phyloP scores from a whole-genome alignment of 2,113 vertebrate species.

The Lucifuga dentata region DNA sequence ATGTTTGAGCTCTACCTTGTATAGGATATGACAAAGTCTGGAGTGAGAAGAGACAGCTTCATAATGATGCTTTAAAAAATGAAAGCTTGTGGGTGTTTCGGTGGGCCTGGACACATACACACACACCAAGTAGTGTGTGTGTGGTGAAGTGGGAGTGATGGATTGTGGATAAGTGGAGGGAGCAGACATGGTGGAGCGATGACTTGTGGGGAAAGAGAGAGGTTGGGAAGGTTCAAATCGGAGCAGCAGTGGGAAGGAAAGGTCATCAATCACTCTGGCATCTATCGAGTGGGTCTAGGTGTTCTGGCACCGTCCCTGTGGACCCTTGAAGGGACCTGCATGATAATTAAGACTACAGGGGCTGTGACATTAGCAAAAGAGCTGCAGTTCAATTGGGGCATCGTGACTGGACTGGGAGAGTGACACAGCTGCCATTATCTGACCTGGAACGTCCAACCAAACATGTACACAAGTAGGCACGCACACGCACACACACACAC shows the following conservation, averaged over 20 bases:
- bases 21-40: no score
- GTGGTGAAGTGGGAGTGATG: slow-evolving; percentile 62
- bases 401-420: slow-evolving; percentile 4
- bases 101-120: slow-evolving; percentile 30
- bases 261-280: slow-evolving; percentile 75
- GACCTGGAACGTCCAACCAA: no score
- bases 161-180: slow-evolving; percentile 57
- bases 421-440: not conserved
- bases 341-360: slow-evolving; percentile 69
- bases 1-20: no score
- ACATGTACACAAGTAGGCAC: not conserved
- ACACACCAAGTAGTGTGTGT: slow-evolving; percentile 28
- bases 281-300: slow-evolving; percentile 73
- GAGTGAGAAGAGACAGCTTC: slow-evolving; percentile 27
- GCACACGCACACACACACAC: slow-evolving; percentile 31
- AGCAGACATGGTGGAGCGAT: slow-evolving; percentile 57
- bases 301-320: slow-evolving; percentile 60
- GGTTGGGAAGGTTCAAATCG: slow-evolving; percentile 36
- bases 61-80: slow-evolving; percentile 57
- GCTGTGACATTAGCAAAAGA: slow-evolving; percentile 58
- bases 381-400: slow-evolving; percentile 11
- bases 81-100: slow-evolving; percentile 38
- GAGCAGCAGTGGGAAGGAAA: slow-evolving; percentile 42
- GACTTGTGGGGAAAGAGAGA: slow-evolving; percentile 50
- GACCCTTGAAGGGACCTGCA: slow-evolving; percentile 55